Evolutionary conservation across 2,888 invertebrate genomes (phyloP).

Genomic region (Subacronicta megacephala): DNA sequence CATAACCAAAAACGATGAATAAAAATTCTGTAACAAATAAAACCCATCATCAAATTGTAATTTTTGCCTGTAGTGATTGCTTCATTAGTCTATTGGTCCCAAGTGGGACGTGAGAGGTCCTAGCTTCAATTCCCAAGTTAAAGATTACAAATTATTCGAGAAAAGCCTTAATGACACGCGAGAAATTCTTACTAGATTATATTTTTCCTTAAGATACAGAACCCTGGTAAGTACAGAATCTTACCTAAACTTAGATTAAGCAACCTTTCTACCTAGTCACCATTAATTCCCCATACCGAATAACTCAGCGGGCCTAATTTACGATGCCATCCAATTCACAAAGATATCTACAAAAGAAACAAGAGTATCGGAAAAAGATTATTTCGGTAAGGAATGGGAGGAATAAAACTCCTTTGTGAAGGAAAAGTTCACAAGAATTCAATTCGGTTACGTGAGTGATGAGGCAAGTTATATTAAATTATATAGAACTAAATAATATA

Average conservation of each 20-base stretch:
- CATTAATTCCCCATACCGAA: constrained; percentile 14
- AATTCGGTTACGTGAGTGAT: constrained; percentile 40
- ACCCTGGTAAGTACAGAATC: no score
- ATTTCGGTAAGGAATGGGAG: constrained; percentile 29
- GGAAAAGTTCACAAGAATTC: constrained; percentile 46
- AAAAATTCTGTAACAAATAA: no score
- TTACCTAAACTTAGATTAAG: background rate
- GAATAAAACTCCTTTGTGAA: constrained; percentile 35
- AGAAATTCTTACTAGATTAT: background rate
- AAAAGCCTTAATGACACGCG: no score
- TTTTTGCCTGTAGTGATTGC: no score
- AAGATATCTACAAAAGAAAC: constrained; percentile 38
- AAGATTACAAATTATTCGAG: no score
- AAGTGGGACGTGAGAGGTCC: no score
- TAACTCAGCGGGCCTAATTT: constrained; percentile 14
- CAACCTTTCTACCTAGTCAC: background rate
- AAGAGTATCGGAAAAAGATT: constrained; percentile 48
- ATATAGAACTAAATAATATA: no score
- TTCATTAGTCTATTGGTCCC: no score
- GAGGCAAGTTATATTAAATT: constrained; percentile 40
- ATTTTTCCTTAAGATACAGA: no score
- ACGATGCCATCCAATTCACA: constrained; percentile 29
- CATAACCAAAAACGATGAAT: no score
- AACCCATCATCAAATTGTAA: no score
- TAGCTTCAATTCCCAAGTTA: no score